Conservation (phyloP, 1,140 invertebrate genomes). For the Trachelipus rathkii region DNA sequence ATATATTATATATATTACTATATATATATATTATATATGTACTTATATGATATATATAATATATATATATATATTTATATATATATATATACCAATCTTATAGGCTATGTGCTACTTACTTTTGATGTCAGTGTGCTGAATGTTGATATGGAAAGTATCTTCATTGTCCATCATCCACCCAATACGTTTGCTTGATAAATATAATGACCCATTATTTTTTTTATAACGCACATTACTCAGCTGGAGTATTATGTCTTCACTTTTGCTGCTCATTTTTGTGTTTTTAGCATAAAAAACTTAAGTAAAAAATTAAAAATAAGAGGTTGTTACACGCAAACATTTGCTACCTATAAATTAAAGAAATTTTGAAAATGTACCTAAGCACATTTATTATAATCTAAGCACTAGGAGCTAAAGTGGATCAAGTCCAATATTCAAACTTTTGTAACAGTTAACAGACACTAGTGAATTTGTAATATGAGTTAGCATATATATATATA, state of each 20-base stretch:
- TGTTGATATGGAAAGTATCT: not conserved
- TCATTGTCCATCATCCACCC: constrained; percentile 5
- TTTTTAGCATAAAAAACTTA: not conserved
- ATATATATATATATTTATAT: not conserved
- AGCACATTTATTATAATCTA: too few relatives aligned
- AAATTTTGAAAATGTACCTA: too few relatives aligned
- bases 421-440: too few relatives aligned
- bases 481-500: too few relatives aligned
- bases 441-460: too few relatives aligned
- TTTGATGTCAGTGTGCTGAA: not conserved
- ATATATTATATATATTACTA: not conserved
- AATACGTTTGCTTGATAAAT: constrained; percentile 3
- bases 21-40: not conserved
- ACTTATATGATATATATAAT: not conserved
- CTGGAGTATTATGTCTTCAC: not conserved
- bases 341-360: too few relatives aligned
- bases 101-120: not conserved
- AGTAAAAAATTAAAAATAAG: too few relatives aligned
- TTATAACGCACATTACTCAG: not conserved
- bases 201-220: not conserved
- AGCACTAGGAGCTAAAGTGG: too few relatives aligned
- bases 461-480: too few relatives aligned
- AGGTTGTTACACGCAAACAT: too few relatives aligned
- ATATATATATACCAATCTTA: not conserved
- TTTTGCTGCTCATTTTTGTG: constrained; percentile 1